A percentile compares a stretch with the other conserved stretches of the same genome.
phyloP scores from a whole-genome alignment of 2,113 vertebrate genomes.

The Taurulus bubalis region DNA sequence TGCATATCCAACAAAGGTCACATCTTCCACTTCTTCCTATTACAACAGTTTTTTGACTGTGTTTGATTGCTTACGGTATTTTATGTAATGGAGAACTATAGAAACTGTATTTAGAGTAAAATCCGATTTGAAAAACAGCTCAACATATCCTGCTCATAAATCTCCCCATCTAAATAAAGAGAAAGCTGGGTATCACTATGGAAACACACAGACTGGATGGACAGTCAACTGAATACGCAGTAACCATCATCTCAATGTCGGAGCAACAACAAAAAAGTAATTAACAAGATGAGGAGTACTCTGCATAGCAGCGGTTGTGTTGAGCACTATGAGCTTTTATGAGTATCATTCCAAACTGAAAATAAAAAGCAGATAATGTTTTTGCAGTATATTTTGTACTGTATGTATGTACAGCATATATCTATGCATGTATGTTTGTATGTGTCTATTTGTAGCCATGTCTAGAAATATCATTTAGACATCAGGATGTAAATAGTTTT shows the following conservation, averaged over 20 bases:
- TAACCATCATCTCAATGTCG: neutral
- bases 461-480: no score
- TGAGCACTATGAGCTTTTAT: neutral
- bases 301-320: neutral
- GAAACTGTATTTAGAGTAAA: neutral
- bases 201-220: slow-evolving; percentile 1
- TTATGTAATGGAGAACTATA: neutral
- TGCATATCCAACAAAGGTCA: slow-evolving; percentile 48
- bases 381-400: neutral
- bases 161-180: neutral
- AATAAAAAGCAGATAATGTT: neutral
- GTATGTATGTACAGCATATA: neutral
- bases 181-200: neutral
- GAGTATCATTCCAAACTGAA: neutral
- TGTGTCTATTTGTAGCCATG: no score
- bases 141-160: neutral
- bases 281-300: neutral
- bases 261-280: neutral
- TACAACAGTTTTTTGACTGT: neutral
- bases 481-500: no score
- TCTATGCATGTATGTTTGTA: neutral
- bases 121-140: neutral
- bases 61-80: neutral
- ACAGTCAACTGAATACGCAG: neutral
- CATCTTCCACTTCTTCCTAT: slow-evolving; percentile 3